Evolutionary conservation across 2,888 invertebrate genomes (phyloP).

Genomic region (Carabus problematicus): DNA sequence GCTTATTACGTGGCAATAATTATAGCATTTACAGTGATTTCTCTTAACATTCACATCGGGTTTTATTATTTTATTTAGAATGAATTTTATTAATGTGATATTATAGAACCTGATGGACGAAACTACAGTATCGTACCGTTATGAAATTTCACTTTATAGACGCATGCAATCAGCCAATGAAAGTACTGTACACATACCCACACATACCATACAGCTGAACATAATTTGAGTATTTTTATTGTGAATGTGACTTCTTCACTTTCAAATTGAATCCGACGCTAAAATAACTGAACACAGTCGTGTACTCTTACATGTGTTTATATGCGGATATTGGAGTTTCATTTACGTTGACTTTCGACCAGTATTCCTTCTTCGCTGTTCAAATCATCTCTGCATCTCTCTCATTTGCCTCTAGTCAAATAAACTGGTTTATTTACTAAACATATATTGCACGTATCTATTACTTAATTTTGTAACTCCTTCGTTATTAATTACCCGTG

Average conservation of each 20-base stretch:
- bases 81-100: too few species aligned
- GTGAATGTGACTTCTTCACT: constrained; percentile 20
- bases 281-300: constrained; percentile 12
- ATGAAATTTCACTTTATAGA: constrained; percentile 20
- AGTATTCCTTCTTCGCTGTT: constrained; percentile 4
- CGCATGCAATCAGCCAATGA: constrained; percentile 3
- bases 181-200: constrained; percentile 5
- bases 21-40: too few species aligned
- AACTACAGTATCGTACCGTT: constrained; percentile 1
- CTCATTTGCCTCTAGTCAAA: too few species aligned
- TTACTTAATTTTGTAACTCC: too few species aligned
- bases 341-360: background rate
- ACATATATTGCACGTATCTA: too few species aligned
- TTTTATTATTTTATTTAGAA: too few species aligned
- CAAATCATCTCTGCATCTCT: background rate
- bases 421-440: too few species aligned
- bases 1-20: too few species aligned
- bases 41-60: too few species aligned
- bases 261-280: constrained; percentile 16
- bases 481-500: too few species aligned
- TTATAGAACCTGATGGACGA: too few species aligned
- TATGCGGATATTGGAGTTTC: constrained; percentile 9
- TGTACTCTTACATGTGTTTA: constrained; percentile 7
- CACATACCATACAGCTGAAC: constrained; percentile 1
- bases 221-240: constrained; percentile 24